Evolutionary conservation across 2,888 invertebrate species (phyloP), one percentile per base, ranked within the genome.

Genomic region (Mimumesa dahlbomi): DNA sequence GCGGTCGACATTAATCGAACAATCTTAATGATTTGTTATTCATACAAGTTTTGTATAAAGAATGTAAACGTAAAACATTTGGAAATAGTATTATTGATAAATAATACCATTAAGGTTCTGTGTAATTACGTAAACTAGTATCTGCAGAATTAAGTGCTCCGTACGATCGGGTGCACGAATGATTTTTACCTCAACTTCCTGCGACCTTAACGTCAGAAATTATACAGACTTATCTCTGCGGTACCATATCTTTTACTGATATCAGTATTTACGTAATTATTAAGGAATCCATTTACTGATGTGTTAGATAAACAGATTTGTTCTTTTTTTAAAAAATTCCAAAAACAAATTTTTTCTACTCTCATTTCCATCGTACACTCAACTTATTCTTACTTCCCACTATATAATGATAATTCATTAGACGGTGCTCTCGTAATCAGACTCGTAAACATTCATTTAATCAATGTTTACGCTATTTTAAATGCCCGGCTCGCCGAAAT

Each of bases 161-260:
- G 25, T 25, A 11, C n/a, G 11, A 34, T 11, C 34, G 34, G 11
- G n/a, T 4, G 4, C 7, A 29, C 25, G 25, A 25, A 3, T 25
- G 4, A 25, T 5, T 25, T 25, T 25, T n/a, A n/a, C 34, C 11
- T 5, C 2, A 11, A 34, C 2, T 11, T 34, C 34, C 34, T 11
- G n/a, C 34, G 34, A 7, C 34, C 34, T 34, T 34, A 16, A 40
- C 18, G 16, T 16, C 40, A 5, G 7, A 40, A 16, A 16, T 16
- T 16, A 14, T 11, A 11, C 4, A 2, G 2, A 40, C 40, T 40
- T 40, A 40, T 40, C 40, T 16, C 16, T 40, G 11, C 4, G 7
- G 43, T 22, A n/a, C 13, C n/a, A 21, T 45, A 45, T 45, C 43
- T 21, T 21, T n/a, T n/a, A 22, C 22, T n/a, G 43, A 21, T 45